Evolutionary conservation across 1,140 invertebrate genomes (phyloP), one percentile per base, ranked within the genome.

Genomic region (Nebria ingens): DNA sequence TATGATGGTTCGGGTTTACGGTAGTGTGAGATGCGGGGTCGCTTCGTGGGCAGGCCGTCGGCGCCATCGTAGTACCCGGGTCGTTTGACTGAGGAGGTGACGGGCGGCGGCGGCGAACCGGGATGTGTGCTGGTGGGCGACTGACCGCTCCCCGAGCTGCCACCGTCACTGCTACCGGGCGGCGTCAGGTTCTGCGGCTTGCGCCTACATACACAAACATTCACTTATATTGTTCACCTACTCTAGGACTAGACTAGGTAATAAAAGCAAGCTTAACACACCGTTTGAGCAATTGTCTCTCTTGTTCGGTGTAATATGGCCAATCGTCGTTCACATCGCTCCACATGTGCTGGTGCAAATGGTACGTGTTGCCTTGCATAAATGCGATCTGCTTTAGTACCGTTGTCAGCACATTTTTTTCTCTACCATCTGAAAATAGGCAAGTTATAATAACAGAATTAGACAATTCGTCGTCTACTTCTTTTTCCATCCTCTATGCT

Each of bases 311-410:
- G 66, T 93, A 97, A 74, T 87, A 94, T 34, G 89, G 87, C 93
- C 93, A 97, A 67, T 96, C 91, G 65, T 91, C 87, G 63, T 89
- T 84, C 50, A 97, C 91, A 67, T 96, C 91, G 68, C 89, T 91
- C 89, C 91, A 96, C 58, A 90, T 76, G 64, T 87, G 81, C 63
- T 87, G 84, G 52, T 85, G 79, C 66, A 97, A 76, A 65, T 89
- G 83, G 73, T 91, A 96, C 59, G 83, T 84, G 74, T 95, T 95
- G 71, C 94, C 89, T 66, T 87, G 86, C 67, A 90, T 75, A 42
- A 71, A 75, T 54, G 89, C 84, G 56, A 96, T 83, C 68, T 87
- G 83, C 60, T 83, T 84, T 60, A 97, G 73, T 60, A 91, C 80
- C 59, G 78, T 80, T 64, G 79, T 83, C 77, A 64, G 81, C 70